Evolutionary conservation across 2,888 invertebrate genomes (phyloP).

Genomic region (Escarpia spicata): DNA sequence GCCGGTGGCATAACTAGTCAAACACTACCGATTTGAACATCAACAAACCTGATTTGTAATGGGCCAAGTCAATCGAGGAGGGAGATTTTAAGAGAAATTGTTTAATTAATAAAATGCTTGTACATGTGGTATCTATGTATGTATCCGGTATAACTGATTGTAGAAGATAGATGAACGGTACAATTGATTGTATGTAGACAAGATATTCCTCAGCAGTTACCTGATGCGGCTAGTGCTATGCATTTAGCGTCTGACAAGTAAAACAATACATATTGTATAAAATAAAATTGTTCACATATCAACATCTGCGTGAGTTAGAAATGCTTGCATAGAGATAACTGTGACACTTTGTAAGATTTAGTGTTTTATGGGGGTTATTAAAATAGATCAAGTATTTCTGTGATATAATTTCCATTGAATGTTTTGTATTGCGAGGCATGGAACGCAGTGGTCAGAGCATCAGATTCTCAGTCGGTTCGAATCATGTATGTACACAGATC

Average conservation of each 20-base stretch:
- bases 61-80: background rate
- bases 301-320: background rate
- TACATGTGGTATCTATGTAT: background rate
- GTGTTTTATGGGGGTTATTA: background rate
- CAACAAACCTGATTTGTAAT: too few relatives aligned
- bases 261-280: background rate
- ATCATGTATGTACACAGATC: too few relatives aligned
- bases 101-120: background rate
- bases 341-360: background rate
- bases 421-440: too few relatives aligned
- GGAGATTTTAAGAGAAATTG: background rate
- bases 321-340: background rate
- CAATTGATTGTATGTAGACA: background rate
- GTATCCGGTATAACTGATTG: background rate
- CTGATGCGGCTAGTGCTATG: background rate
- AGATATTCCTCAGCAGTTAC: background rate
- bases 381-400: background rate
- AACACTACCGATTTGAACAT: too few relatives aligned
- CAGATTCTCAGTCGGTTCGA: too few relatives aligned
- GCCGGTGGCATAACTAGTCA: too few relatives aligned
- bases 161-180: too few relatives aligned
- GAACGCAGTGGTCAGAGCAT: too few relatives aligned
- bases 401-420: background rate
- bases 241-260: background rate
- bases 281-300: background rate